A percentile compares a stretch with the other conserved stretches of the same genome.
Evolutionary conservation across 1,140 invertebrate species (phyloP).

Genomic region (Archivesica marissinica): DNA sequence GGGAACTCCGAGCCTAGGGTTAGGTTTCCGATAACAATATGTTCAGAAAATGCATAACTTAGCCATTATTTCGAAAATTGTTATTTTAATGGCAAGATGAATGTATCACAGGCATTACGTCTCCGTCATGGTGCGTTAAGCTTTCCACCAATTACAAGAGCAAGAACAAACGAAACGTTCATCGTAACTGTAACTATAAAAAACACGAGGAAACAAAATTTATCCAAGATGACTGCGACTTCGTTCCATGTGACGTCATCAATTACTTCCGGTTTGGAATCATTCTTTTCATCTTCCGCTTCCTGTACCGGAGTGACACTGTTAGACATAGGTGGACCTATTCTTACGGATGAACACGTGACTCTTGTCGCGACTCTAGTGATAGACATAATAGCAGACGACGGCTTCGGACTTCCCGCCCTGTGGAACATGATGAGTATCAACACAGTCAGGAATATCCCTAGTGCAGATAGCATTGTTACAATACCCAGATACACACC

Average conservation of each 20-base stretch:
- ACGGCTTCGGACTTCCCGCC: background rate
- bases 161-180: conserved; percentile 11
- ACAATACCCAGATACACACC: conserved; percentile 33
- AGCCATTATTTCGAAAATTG: too few species aligned
- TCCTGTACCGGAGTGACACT: background rate
- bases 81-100: too few species aligned
- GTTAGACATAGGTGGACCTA: background rate
- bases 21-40: too few species aligned
- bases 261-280: background rate
- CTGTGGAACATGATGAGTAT: conserved; percentile 5
- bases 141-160: background rate
- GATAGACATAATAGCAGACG: background rate
- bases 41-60: too few species aligned
- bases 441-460: conserved; percentile 17
- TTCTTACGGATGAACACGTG: background rate
- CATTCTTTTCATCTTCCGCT: background rate
- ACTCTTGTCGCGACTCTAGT: background rate
- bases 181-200: background rate
- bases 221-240: background rate
- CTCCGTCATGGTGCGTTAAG: background rate
- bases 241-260: background rate
- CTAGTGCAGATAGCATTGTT: conserved; percentile 11
- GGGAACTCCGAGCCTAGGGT: too few species aligned
- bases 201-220: conserved; percentile 16
- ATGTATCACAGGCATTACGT: too few species aligned